Base-by-base conservation (phyloP, 2,888 invertebrate genomes). In the Antitype chi region DNA sequence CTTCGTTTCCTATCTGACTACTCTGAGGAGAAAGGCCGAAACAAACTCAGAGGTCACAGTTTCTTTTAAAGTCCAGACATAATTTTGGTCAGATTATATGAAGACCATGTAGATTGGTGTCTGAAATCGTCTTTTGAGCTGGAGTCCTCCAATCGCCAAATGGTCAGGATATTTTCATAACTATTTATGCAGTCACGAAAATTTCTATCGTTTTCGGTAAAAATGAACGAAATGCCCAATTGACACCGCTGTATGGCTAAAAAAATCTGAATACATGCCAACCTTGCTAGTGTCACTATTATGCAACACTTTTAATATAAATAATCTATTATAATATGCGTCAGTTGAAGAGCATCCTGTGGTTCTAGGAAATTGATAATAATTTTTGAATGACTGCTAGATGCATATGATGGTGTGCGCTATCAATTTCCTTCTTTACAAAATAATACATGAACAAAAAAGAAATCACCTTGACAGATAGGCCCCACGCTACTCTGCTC, bases 341-440 rank as follows among this genome's bases (percentile, higher is more conserved):
- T 72, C 32, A 32, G 20, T 55, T 47, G 15, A 1, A 47, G 32
- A 32, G 38, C 81, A 53, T 64, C 57, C 64, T 64, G 78, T 53
- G 2, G 2, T 81, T 53, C 81, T 59, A 25, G 23, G 57, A 73
- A 73, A 32, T 32, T 47, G 73, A 64, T 73, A 64, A 64, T 23
- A 38, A 20, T 38, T 72, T 72, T 74, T 25, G 59, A 57, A 55
- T 49, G 49, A 49, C 20, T 32, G 28, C 23, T 64, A 32, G 32
- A 73, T 47, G n/a, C 59, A 9, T 59, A 25, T 17, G 28, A 64
- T 28, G 38, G 17, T 25, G 32, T 25, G 20, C 63, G 25, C 43
- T 60, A 80, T 72, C 72, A 66, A 66, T 55, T 17, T 62, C 32
- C 49, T 55, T 67, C 47, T 17, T 17, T 32, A 9, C 4, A 57